Base-by-base conservation (phyloP, 1,140 invertebrate genomes). In the Drosophila azteca region DNA sequence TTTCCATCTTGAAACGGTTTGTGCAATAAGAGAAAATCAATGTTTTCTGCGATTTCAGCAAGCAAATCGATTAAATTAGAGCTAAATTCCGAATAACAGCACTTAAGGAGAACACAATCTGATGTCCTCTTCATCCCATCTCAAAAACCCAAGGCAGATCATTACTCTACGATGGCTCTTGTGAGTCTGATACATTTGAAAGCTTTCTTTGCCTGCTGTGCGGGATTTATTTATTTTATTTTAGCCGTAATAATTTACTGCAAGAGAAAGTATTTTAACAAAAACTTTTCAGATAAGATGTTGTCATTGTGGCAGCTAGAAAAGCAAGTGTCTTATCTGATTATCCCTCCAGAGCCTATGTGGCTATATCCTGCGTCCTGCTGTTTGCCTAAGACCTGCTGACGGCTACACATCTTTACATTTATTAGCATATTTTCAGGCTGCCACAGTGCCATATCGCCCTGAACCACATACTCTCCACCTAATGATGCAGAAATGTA, bases 401-500 rank as follows among this genome's bases (percentile, higher is more conserved):
- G 31, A 67, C 13, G 50, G 64, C 31, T 52, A 29, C 67, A 70
- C 65, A 63, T 73, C 35, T 26, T 51, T 65, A 41, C 39, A 59
- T 65, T 74, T 75, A 74, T 74, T 74, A 74, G 70, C 70, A 29
- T 29, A 29, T 29, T 29, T 29, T 7, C 6, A 29, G 26, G 8
- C 31, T 35, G 7, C 31, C 8, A 35, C 29, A 7, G 6, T 31
- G 53, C 53, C 24, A 26, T 26, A 6, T 26, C 3, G 24, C 46
- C 48, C 29, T 46, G 29, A 44, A 59, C 15, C 57, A 45, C 26
- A 11, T 48, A 35, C 24, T 54, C 59, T 11, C 49, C 52, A 53
- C 60, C 53, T 74, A 75, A 74, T 75, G 71, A 75, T 74, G 70
- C 43, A 48, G 49, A 74, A 74, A 52, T 66, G 70, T 57, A 59